These are phyloP conservation scores for Chaunax sp. DNA, from an alignment of 2,797 vertebrate species.

Conservation along the genomic window DNA sequence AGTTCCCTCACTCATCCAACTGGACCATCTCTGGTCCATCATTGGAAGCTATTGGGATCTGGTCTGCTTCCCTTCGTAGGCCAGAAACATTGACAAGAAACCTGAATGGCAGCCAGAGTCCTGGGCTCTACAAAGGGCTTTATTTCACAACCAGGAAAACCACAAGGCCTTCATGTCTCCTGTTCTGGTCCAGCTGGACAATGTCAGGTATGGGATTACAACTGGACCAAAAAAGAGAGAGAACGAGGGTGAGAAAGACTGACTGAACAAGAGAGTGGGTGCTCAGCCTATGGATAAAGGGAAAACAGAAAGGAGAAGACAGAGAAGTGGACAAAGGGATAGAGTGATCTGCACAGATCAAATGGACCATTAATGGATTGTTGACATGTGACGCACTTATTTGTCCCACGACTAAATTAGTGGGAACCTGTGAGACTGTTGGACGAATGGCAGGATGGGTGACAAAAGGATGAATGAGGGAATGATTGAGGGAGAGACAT, in stretches of 20 bases:
- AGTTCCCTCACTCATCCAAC: constrained; percentile 38
- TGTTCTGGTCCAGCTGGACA: constrained; percentile 67
- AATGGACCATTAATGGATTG: constrained; percentile 67
- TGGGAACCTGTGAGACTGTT: constrained; percentile 63
- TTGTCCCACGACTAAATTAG: constrained; percentile 70
- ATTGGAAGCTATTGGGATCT: constrained; percentile 58
- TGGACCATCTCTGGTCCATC: constrained; percentile 47
- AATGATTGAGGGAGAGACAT: constrained; percentile 39
- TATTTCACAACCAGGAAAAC: constrained; percentile 55
- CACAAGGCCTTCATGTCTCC: constrained; percentile 62
- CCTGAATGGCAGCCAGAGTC: constrained; percentile 61
- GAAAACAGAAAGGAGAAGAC: constrained; percentile 57
- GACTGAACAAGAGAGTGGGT: constrained; percentile 66
- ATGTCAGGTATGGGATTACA: constrained; percentile 70
- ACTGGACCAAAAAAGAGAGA: constrained; percentile 61
- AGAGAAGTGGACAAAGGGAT: constrained; percentile 54
- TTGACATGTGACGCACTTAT: constrained; percentile 78
- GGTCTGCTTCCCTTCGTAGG: constrained; percentile 58
- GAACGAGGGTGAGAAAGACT: constrained; percentile 55
- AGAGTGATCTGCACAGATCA: constrained; percentile 59
- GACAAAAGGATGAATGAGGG: constrained; percentile 50
- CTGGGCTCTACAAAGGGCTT: constrained; percentile 52
- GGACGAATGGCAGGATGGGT: constrained; percentile 40
- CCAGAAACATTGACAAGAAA: constrained; percentile 66
- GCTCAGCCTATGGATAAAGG: constrained; percentile 62